These are phyloP conservation scores for Anguilla pacifica DNA, from an alignment of 2,797 vertebrate species.

Conservation along the genomic window DNA sequence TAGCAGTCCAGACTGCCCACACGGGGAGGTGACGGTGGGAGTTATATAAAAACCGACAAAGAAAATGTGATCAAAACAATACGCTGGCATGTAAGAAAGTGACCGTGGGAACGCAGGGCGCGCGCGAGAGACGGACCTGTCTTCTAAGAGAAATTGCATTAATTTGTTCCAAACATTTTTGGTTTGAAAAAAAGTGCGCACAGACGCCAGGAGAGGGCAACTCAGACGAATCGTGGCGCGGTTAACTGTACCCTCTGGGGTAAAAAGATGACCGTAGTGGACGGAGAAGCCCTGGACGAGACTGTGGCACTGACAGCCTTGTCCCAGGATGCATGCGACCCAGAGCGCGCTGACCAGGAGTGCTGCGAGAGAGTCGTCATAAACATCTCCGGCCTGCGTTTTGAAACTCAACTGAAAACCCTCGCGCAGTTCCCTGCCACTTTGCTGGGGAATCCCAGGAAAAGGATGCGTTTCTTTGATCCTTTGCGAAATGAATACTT, in stretches of 20 bases:
- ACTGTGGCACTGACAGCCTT: conserved; percentile 61
- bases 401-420: conserved; percentile 90
- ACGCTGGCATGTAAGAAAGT: conserved; percentile 55
- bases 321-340: conserved; percentile 66
- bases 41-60: conserved; percentile 59
- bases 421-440: conserved; percentile 87
- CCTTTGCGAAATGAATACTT: conserved; percentile 89
- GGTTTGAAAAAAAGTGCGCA: not conserved
- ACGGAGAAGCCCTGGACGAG: conserved; percentile 76
- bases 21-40: conserved; percentile 56
- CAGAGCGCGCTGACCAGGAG: conserved; percentile 75
- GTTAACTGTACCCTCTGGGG: conserved; percentile 59
- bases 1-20: conserved; percentile 55
- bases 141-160: conserved; percentile 43
- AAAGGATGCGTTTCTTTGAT: conserved; percentile 90
- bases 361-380: conserved; percentile 87
- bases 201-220: conserved; percentile 44
- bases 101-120: conserved; percentile 35
- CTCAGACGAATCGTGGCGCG: conserved; percentile 58
- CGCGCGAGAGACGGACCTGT: conserved; percentile 48
- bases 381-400: conserved; percentile 91
- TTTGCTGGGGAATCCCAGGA: conserved; percentile 85
- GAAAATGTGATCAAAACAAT: conserved; percentile 61
- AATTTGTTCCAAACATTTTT: conserved; percentile 41
- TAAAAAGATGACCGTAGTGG: conserved; percentile 75